phyloP scores from a whole-genome alignment of 2,113 vertebrate genomes.

The Cryptotis parvus region DNA sequence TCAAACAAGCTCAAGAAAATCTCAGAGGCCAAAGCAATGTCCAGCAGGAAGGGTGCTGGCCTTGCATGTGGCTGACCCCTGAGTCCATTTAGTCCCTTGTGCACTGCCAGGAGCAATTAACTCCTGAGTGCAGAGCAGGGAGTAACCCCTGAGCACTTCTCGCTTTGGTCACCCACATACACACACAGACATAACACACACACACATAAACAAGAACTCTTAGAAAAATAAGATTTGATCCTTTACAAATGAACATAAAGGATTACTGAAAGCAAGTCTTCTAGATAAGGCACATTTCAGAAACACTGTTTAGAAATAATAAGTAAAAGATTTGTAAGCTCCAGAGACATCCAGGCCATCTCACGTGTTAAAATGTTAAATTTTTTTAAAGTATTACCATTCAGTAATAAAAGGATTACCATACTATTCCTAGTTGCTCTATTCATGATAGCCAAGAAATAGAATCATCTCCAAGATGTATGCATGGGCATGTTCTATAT shows the following conservation, averaged over 20 bases:
- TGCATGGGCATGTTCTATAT: neutral
- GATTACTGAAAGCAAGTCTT: neutral
- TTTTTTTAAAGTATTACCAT: neutral
- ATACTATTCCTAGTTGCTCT: neutral
- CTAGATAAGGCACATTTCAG: neutral
- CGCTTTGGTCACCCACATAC: too few relatives aligned
- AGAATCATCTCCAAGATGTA: neutral
- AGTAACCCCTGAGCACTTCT: too few relatives aligned
- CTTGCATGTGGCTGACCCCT: too few relatives aligned
- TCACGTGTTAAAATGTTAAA: slow-evolving; percentile 9
- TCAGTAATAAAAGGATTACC: neutral
- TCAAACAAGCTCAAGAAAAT: neutral
- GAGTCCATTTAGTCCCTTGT: too few relatives aligned
- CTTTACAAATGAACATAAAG: neutral
- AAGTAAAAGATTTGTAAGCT: neutral
- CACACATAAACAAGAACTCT: too few relatives aligned
- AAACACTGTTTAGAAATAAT: neutral
- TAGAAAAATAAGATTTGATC: neutral
- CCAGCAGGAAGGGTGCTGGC: too few relatives aligned
- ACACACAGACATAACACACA: too few relatives aligned
- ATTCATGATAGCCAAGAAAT: neutral
- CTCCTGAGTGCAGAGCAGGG: too few relatives aligned
- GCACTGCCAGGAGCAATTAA: too few relatives aligned
- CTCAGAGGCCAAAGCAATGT: neutral
- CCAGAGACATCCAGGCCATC: neutral